Conservation (phyloP, 2,888 invertebrate species). For the Pseudococcus viburni region DNA sequence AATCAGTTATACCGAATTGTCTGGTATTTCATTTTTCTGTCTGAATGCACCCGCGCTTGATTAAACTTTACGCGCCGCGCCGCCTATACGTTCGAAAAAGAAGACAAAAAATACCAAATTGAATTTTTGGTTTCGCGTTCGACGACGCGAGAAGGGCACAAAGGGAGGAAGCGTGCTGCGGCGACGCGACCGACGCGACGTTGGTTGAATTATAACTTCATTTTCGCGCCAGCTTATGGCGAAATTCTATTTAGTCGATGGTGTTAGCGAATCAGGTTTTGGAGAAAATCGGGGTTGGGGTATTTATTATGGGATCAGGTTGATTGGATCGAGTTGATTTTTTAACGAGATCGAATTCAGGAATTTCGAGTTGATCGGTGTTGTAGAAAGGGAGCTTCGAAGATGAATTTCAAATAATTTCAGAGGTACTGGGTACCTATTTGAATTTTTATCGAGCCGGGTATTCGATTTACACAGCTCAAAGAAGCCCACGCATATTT, state of each 20-base stretch:
- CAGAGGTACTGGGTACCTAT: no score
- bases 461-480: no score
- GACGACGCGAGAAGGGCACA: neutral
- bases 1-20: constrained; percentile 66
- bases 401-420: no score
- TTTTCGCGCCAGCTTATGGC: constrained; percentile 40
- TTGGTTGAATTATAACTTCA: constrained; percentile 30
- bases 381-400: no score
- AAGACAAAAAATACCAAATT: constrained; percentile 22
- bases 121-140: constrained; percentile 43
- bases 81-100: neutral
- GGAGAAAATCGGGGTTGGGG: neutral
- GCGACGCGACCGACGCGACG: neutral
- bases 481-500: no score
- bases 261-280: neutral
- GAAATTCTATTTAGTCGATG: neutral
- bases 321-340: neutral
- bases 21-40: constrained; percentile 66
- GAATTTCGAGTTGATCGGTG: no score
- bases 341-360: no score
- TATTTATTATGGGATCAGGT: neutral
- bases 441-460: no score
- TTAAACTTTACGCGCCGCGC: constrained; percentile 59
- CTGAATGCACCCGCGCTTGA: constrained; percentile 63
- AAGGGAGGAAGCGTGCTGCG: neutral